Evolutionary conservation across 2,888 invertebrate species (phyloP), one percentile per base, ranked within the genome.

Genomic region (Acleris cristana): DNA sequence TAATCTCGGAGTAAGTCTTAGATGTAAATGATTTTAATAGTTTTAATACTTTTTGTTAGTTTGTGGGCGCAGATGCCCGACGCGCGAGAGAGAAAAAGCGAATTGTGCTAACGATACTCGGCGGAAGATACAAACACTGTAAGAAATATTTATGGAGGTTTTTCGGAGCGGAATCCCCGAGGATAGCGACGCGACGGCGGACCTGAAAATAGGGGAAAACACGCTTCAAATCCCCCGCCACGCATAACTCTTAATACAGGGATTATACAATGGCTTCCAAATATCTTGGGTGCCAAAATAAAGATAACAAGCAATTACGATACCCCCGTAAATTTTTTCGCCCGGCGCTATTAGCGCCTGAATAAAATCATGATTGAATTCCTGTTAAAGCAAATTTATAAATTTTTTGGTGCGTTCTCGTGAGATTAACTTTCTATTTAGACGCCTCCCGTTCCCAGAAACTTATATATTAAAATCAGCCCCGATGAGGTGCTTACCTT

Each of bases 101-200:
- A 81, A 87, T 84, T 84, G 86, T 84, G 85, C 87, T 91, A 90
- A 92, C 90, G 90, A 90, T 90, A 86, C 91, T 89, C 91, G 85
- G 81, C 89, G 91, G 90, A 89, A 88, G 89, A 89, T 89, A 92
- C 92, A 92, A 92, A 92, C 87, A 90, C 89, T 88, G 85, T 89
- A 89, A 91, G 90, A 91, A 90, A 92, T 91, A 92, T 92, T 92
- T 92, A 92, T 92, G 91, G 91, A 87, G 90, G 91, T 90, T 92
- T 91, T 92, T 91, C 88, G 86, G 83, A 86, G 85, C 85, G 81
- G 85, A 90, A 89, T 89, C 90, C 90, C 86, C 71, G 77, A 83
- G 88, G 90, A 85, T 77, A 79, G 80, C 81, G 83, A 81, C 79
- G 80, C 79, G 86, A 83, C 85, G 83, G 82, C 77, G 76, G 83